Conservation (phyloP, 1,140 invertebrate genomes). For the Drosophila yakuba region DNA sequence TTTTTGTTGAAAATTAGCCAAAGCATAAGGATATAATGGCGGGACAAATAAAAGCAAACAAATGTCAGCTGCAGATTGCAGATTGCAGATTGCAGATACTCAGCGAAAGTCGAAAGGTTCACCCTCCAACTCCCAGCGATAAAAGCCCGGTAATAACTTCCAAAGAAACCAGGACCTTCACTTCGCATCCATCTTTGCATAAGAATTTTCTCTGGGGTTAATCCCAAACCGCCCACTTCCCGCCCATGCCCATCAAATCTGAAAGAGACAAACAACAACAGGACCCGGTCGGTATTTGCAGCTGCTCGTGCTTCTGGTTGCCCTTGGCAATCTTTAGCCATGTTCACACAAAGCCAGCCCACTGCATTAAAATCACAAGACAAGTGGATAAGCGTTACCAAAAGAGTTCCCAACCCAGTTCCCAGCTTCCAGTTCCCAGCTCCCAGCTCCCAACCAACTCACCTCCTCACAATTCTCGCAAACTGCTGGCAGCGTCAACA, state of each 20-base stretch:
- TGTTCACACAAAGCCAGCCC: constrained; percentile 63
- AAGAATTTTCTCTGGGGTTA: constrained; percentile 13
- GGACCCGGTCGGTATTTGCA: constrained; percentile 65
- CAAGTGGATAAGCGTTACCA: constrained; percentile 80
- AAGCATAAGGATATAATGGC: constrained; percentile 28
- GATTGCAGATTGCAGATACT: constrained; percentile 26
- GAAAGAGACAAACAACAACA: constrained; percentile 62
- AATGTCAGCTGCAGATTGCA: constrained; percentile 65
- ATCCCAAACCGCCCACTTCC: constrained; percentile 4
- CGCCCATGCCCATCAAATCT: constrained; percentile 12
- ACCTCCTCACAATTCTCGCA: constrained; percentile 11
- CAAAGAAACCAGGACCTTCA: background rate
- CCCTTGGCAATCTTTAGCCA: constrained; percentile 70
- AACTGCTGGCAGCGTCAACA: constrained; percentile 62
- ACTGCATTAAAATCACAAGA: constrained; percentile 81
- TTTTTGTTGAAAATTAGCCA: constrained; percentile 56
- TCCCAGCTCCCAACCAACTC: background rate
- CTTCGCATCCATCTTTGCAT: constrained; percentile 6
- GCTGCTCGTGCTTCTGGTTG: constrained; percentile 67
- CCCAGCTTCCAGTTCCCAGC: too few relatives aligned
- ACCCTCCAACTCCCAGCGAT: background rate
- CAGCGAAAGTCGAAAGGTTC: background rate
- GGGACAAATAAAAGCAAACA: constrained; percentile 70
- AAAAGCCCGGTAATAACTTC: background rate
- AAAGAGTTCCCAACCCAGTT: constrained; percentile 45